Conservation (phyloP, 2,888 invertebrate genomes). For the Scaptomyza tumidula region DNA sequence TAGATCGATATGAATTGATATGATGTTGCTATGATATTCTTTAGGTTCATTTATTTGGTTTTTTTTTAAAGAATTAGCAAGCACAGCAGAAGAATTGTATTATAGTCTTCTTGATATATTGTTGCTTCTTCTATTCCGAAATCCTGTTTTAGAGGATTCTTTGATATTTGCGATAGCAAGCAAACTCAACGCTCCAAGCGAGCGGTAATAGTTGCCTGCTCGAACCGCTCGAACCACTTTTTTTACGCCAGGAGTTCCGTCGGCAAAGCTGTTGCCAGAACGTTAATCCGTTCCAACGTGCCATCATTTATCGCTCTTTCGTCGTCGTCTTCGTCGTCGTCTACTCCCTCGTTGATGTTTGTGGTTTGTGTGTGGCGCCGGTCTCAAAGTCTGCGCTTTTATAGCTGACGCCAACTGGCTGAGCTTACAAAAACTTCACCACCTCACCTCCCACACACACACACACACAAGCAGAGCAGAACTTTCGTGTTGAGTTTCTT, state of each 20-base stretch:
- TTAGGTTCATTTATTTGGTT: slow-evolving; percentile 61
- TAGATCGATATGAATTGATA: slow-evolving; percentile 74
- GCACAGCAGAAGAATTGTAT: not conserved
- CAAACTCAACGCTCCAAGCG: slow-evolving; percentile 61
- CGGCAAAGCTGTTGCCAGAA: slow-evolving; percentile 71
- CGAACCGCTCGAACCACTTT: not conserved
- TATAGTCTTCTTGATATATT: slow-evolving; percentile 1
- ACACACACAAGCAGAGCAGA: slow-evolving; percentile 3
- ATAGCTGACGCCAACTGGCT: slow-evolving; percentile 62
- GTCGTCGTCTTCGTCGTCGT: slow-evolving; percentile 29
- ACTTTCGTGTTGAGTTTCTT: slow-evolving; percentile 63
- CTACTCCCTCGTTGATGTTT: slow-evolving; percentile 49
- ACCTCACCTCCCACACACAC: slow-evolving; percentile 21
- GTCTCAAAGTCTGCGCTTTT: slow-evolving; percentile 56
- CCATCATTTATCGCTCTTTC: slow-evolving; percentile 35
- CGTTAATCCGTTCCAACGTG: slow-evolving; percentile 55
- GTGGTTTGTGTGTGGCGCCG: slow-evolving; percentile 78
- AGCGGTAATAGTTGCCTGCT: slow-evolving; percentile 46
- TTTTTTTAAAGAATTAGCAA: slow-evolving; percentile 26
- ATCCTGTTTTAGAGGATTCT: slow-evolving; percentile 42
- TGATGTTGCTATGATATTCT: slow-evolving; percentile 79
- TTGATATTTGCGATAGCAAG: slow-evolving; percentile 53
- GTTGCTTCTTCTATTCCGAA: not conserved
- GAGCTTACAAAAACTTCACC: slow-evolving; percentile 47
- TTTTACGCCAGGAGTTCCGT: slow-evolving; percentile 42